Evolutionary conservation across 1,140 invertebrate genomes (phyloP), one percentile per base, ranked within the genome.

Genomic region (Drosophila kepulauana): DNA sequence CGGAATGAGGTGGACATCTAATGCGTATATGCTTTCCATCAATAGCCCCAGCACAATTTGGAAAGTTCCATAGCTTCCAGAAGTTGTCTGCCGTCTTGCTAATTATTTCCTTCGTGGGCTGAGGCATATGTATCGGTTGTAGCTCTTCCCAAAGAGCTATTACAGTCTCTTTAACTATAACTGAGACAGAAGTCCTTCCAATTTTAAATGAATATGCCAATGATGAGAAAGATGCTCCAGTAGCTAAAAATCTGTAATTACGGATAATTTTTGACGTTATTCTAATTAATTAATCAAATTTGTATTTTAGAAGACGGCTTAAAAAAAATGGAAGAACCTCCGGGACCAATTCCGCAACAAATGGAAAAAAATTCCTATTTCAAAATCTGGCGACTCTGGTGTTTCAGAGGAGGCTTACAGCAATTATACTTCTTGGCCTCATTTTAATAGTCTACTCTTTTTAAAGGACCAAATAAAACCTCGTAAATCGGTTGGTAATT

Each of bases 1-100:
- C 93, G 63, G 68, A 78, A 38, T 91, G 71, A 38, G 65, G 30
- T 54, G 86, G 82, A 20, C 64, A 68, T 69, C 68, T 82, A 64
- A 90, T 82, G 35, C 11, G 59, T 10, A 87, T 59, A 56, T 91
- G 91, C 57, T 91, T 91, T 46, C 13, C 43, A 46, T 46, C 38
- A 41, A 41, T 41, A 10, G 38, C 38, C 10, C 38, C 38, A 41
- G 38, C 38, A 41, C 38, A 41, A 46, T n/a, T 54, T 15, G 64
- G 51, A 56, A 66, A 66, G 20, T 56, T 38, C 51, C 51, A 66
- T 11, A 51, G 25, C 15, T 56, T 41, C 49, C 35, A 66, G 30
- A 41, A 66, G n/a, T 66, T 25, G 4, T 57, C 64, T 38, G 35
- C 51, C 5, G 54, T 43, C 41, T 56, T 16, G 41, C 49, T 41